Base-by-base conservation (phyloP, 2,113 vertebrate genomes). In the Campylorhamphus procurvoides region DNA sequence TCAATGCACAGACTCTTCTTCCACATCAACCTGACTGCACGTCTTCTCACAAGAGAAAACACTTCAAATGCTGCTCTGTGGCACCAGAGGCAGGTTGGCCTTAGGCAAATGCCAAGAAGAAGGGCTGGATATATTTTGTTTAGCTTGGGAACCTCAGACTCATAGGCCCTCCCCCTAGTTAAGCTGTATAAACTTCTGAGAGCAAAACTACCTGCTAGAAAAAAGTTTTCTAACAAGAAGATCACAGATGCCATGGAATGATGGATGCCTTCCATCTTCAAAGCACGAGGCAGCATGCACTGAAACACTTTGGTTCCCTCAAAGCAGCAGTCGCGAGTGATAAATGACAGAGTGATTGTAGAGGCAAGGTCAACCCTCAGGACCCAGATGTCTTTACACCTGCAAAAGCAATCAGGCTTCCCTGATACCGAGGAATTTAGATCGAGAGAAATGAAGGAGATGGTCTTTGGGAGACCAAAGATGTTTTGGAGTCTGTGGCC, bases 101-200 rank as follows among this genome's bases (percentile, higher is more conserved):
- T 90, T 46, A 93, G 93, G 94, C 91, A 91, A 94, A 82, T 68
- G 53, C 37, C 85, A 75, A 52, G 31, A 75, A 68, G 47, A 84
- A 84, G 60, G 68, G 67, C 25, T 62, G 66, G 68, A 37, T 31
- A 3, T 12, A 22, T 78, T 93, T 39, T 60, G 55, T 68, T 96
- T 73, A 72, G 37, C 47, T 77, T 59, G 39, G 58, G 52, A 74
- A 49, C 56, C 60, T 81, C 88, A 29, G 56, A 73, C 80, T 93
- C 58, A 40, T 1, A 67, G 47, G 40, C 11, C 3, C 25, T 58
- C 9, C 3, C 66, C 13, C 37, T 3, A 4, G 67, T 84, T 58
- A 73, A 83, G 40, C 22, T 35, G 12, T 14, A 79, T 42, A 52
- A 90, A 92, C 29, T 88, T 85, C 33, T 25, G 52, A 85, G 52